Percentiles rank a stretch among this genome's conserved stretches.
Conservation (phyloP, 2,797 vertebrate species). For the Sitta carolinensis region DNA sequence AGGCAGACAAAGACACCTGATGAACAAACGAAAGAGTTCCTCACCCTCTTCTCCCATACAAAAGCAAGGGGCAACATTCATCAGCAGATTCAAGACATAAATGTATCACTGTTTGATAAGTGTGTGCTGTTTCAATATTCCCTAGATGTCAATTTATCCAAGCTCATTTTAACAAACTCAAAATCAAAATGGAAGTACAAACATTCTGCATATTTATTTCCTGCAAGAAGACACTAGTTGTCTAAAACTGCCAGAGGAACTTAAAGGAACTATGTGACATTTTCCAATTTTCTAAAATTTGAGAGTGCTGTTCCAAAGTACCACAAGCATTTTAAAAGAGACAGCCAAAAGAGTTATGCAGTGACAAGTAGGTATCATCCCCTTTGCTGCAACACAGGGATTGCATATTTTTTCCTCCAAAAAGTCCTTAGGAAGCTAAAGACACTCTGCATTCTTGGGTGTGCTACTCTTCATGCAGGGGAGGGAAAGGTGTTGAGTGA, state of each 20-base stretch:
- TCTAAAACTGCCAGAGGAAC: not conserved
- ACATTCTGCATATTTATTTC: not conserved
- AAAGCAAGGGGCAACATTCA: not conserved
- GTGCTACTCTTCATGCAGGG: not conserved
- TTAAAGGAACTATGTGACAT: not conserved
- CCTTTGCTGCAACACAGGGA: not conserved
- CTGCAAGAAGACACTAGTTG: not conserved
- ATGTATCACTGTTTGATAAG: not conserved
- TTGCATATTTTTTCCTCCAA: not conserved
- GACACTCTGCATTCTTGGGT: not conserved
- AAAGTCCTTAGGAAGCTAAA: constrained; percentile 22
- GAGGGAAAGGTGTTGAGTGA: constrained; percentile 2
- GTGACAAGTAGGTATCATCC: not conserved
- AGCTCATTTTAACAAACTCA: not conserved
- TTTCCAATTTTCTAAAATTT: not conserved
- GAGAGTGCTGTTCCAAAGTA: not conserved
- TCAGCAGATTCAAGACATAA: not conserved
- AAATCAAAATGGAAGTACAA: not conserved
- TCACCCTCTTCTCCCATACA: not conserved
- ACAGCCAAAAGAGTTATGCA: not conserved
- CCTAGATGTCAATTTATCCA: not conserved
- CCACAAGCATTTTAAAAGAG: not conserved
- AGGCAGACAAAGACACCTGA: not conserved
- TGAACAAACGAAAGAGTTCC: not conserved
- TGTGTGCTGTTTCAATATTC: not conserved